These are phyloP conservation scores for Artibeus jamaicensis DNA, from an alignment of 2,797 vertebrate genomes.

Conservation along the genomic window DNA sequence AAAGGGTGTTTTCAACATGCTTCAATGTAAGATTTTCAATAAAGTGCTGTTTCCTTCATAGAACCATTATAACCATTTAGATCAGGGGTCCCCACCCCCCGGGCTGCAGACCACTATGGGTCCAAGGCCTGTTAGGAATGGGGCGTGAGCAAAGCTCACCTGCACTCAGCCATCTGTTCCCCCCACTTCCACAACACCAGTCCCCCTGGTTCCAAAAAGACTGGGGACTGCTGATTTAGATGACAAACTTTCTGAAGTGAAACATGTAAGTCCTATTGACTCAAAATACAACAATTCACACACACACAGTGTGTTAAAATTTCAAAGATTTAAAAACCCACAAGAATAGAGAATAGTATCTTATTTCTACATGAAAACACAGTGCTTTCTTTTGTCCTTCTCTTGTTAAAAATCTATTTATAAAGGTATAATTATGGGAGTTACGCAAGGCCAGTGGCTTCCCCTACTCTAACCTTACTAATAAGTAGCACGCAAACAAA, in stretches of 20 bases:
- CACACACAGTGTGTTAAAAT: neutral
- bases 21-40: neutral
- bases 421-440: neutral
- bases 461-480: neutral
- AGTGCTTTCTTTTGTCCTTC: neutral
- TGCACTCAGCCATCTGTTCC: too few species aligned
- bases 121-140: too few species aligned
- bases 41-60: neutral
- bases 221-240: neutral
- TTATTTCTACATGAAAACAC: neutral
- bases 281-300: conserved; percentile 13
- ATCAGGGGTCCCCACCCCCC: too few species aligned
- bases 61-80: neutral
- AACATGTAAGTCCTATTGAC: neutral
- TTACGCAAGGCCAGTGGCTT: neutral
- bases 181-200: too few species aligned
- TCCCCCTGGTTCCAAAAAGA: too few species aligned
- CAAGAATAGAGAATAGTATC: neutral
- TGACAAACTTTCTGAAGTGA: conserved; percentile 17
- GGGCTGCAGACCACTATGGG: too few species aligned
- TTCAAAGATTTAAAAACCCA: neutral
- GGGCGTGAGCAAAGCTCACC: too few species aligned
- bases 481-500: conserved; percentile 1
- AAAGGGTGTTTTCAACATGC: neutral
- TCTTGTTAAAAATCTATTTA: neutral